A percentile compares a stretch with the other conserved stretches of the same genome.
phyloP scores from a whole-genome alignment of 2,888 invertebrate species.

The Campaea margaritaria region DNA sequence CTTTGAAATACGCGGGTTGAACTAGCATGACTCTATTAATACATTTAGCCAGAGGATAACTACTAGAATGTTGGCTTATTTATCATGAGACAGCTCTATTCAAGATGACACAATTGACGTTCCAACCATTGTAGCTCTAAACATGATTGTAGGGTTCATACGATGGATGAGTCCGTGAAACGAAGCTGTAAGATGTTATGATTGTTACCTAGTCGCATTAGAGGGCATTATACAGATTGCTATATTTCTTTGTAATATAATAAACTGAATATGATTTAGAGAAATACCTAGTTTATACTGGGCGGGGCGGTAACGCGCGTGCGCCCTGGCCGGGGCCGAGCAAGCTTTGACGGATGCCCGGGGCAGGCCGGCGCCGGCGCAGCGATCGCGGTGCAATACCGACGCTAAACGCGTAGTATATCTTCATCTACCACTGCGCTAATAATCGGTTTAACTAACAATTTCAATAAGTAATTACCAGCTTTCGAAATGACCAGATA shows the following conservation, averaged over 20 bases:
- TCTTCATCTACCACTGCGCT: conserved; percentile 55
- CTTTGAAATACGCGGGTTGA: conserved; percentile 63
- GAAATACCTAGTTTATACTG: conserved; percentile 30
- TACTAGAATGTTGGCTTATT: conserved; percentile 15
- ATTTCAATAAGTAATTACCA: conserved; percentile 71
- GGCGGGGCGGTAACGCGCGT: conserved; percentile 40
- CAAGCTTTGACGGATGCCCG: conserved; percentile 36
- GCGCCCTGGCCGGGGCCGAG: conserved; percentile 14
- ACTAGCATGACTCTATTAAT: conserved; percentile 43
- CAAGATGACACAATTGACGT: neutral
- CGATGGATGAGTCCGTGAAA: neutral
- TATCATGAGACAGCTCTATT: conserved; percentile 17
- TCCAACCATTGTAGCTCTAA: neutral
- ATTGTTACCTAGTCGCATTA: neutral
- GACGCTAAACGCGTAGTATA: conserved; percentile 56
- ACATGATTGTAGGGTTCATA: neutral
- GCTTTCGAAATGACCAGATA: conserved; percentile 60
- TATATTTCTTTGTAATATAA: no score
- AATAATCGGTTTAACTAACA: conserved; percentile 68
- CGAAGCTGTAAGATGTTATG: neutral
- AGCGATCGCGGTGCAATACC: conserved; percentile 50
- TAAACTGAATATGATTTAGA: conserved; percentile 28
- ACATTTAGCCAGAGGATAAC: no score
- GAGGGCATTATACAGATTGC: no score
- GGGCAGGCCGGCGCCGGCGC: conserved; percentile 40